Base-by-base conservation (phyloP, 2,888 invertebrate genomes). In the Argyresthia albistria region DNA sequence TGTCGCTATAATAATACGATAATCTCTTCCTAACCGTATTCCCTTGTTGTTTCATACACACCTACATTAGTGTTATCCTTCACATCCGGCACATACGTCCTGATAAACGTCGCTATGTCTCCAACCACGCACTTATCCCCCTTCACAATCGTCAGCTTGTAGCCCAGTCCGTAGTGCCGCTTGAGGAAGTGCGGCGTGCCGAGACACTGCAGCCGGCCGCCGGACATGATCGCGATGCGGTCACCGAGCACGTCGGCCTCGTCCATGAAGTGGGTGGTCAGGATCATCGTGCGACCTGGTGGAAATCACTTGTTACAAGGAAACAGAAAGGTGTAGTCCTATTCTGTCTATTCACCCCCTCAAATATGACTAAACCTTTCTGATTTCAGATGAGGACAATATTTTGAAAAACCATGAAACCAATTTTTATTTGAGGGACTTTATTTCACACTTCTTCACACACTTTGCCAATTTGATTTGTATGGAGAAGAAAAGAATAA, bases 231-330 rank as follows among this genome's bases (percentile, higher is more conserved):
- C 8, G 95, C 96, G 61, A 96, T 95, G 8, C 95, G 89, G 78
- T 97, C 96, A 2, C 95, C 96, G 1, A 96, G 79, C 3, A 95
- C 86, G 74, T 97, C 96, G 0, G 96, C 96, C 76, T 97, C 96
- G 65, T 96, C 96, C 96, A 96, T 96, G 71, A 95, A 95, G 76
- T 97, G 95, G 0, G 95, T 95, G 0, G 95, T 94, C 49, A 97
- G 80, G 37, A 97, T 83, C 67, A 97, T 90, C 0, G 96, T 94
- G 9, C 95, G 89, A 37, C 93, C 94, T 81, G 59, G 8, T 59
- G 52, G 50, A 39, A 52, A 52, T 8, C 1, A 8, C 25, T 25
- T n/a, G n/a, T n/a, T n/a, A n/a, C n/a, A n/a, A n/a, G n/a, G n/a
- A n/a, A n/a, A n/a, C n/a, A n/a, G n/a, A n/a, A n/a, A n/a, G n/a